A percentile compares a stretch with the other conserved stretches of the same genome.
These are phyloP conservation scores for Drosophila nannoptera DNA, from an alignment of 1,140 invertebrate genomes.

Conservation along the genomic window DNA sequence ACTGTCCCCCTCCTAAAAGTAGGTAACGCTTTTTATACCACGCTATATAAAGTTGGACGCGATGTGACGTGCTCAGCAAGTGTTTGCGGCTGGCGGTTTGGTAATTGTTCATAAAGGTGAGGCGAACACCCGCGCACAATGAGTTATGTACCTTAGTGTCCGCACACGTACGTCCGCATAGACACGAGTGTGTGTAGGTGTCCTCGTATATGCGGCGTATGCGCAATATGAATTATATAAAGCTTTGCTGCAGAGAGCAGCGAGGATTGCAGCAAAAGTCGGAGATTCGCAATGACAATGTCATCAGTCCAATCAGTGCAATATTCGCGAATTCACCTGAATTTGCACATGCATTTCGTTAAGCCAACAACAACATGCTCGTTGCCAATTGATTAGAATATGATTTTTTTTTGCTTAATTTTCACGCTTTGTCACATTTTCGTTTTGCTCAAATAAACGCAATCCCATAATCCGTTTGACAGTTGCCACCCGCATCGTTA, in stretches of 20 bases:
- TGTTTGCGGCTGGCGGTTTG: constrained; percentile 17
- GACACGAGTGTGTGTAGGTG: neutral
- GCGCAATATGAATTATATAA: constrained; percentile 16
- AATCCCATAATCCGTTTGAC: constrained; percentile 48
- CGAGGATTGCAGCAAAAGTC: constrained; percentile 37
- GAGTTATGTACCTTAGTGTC: neutral
- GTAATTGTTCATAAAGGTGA: constrained; percentile 60
- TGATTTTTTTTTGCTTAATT: constrained; percentile 9
- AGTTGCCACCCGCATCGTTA: constrained; percentile 38
- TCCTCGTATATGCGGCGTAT: constrained; percentile 8
- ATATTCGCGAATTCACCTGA: neutral
- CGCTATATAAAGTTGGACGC: constrained; percentile 57
- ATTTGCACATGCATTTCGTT: constrained; percentile 1
- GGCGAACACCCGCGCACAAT: constrained; percentile 3
- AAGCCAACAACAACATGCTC: neutral
- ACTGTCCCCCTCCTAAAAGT: constrained; percentile 18
- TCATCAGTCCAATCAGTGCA: constrained; percentile 27
- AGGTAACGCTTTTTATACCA: constrained; percentile 32
- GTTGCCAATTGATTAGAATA: neutral
- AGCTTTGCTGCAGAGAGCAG: neutral
- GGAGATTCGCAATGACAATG: constrained; percentile 42
- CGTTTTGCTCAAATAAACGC: constrained; percentile 43
- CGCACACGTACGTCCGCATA: neutral
- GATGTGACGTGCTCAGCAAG: constrained; percentile 6
- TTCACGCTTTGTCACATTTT: constrained; percentile 11